phyloP scores from a whole-genome alignment of 2,888 invertebrate genomes.

The Drosophila melanosoma region DNA sequence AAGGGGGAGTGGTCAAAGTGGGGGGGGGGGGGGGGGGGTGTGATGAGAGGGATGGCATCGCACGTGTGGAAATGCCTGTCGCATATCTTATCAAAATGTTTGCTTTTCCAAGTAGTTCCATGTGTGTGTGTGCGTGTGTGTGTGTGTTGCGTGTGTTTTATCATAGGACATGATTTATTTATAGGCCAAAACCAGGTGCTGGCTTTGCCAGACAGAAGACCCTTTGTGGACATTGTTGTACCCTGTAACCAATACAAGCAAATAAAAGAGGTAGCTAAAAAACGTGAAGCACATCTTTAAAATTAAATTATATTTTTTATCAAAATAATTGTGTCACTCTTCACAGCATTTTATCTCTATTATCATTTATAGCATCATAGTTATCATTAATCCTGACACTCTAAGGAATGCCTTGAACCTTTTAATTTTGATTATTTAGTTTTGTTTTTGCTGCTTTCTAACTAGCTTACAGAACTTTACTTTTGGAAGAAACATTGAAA shows the following conservation, averaged over 20 bases:
- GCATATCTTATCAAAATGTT: constrained; percentile 45
- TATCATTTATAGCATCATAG: neutral
- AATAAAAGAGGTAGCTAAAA: neutral
- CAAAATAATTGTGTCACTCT: too few species aligned
- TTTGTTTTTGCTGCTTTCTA: too few species aligned
- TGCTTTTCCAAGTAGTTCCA: neutral
- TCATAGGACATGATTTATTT: constrained; percentile 75
- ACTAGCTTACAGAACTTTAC: too few species aligned
- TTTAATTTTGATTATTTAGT: neutral
- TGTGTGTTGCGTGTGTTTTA: constrained; percentile 25
- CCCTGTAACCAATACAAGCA: neutral
- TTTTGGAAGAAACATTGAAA: too few species aligned
- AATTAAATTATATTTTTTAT: too few species aligned
- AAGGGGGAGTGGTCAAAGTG: neutral
- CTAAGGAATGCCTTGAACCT: too few species aligned
- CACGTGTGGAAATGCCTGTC: constrained; percentile 33
- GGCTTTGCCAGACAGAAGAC: constrained; percentile 28
- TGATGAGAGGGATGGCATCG: neutral
- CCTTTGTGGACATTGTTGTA: constrained; percentile 14
- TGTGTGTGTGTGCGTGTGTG: neutral
- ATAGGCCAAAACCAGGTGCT: constrained; percentile 64
- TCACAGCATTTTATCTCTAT: fast-evolving
- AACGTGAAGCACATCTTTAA: neutral
- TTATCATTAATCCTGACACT: neutral
- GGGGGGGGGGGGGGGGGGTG: neutral